Evolutionary conservation across 2,888 invertebrate genomes (phyloP), one percentile per base, ranked within the genome.

Genomic region (Sabatieria punctata): DNA sequence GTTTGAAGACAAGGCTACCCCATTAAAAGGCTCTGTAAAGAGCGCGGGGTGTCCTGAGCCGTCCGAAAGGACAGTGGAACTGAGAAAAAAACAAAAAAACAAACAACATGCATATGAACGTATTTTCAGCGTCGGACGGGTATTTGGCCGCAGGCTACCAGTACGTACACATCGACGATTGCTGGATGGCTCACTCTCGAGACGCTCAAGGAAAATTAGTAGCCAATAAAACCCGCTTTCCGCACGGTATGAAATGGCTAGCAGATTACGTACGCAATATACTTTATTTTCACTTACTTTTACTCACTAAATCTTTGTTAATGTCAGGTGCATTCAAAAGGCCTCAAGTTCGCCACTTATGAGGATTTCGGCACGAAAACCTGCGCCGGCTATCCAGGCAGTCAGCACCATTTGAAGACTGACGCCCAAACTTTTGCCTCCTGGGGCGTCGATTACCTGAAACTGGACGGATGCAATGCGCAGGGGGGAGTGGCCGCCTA

Each of bases 331-430:
- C 53, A 53, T 43, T 22, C 24, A 15, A 27, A 33, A 23, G 49
- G 49, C 19, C 46, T 97, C 41, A 88, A 89, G 68, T 85, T 95
- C 63, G 95, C 93, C 23, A 91, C 95, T 54, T 97, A 97, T 65
- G 89, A 89, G 65, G 95, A 95, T 67, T 91, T 82, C 66, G 95
- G 95, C 4, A 86, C 86, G 64, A 85, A 82, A 68, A 97, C 95
- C 0, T 97, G 95, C 66, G 91, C 84, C 1, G 91, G 93, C 2
- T 95, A 89, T 66, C 93, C 93, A 0, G 95, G 93, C 11, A 82
- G 86, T 45, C 75, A 85, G 52, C 84, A 84, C 4, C 79, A 80
- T 70, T 75, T 86, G 59, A 77, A 83, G 61, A 75, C 75, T 2
- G 93, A 95, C 67, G 91, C 93, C 0, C 73, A 79, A 30, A 85